These are phyloP conservation scores for Zosterops borbonicus DNA, from an alignment of 2,113 vertebrate genomes.

Conservation along the genomic window DNA sequence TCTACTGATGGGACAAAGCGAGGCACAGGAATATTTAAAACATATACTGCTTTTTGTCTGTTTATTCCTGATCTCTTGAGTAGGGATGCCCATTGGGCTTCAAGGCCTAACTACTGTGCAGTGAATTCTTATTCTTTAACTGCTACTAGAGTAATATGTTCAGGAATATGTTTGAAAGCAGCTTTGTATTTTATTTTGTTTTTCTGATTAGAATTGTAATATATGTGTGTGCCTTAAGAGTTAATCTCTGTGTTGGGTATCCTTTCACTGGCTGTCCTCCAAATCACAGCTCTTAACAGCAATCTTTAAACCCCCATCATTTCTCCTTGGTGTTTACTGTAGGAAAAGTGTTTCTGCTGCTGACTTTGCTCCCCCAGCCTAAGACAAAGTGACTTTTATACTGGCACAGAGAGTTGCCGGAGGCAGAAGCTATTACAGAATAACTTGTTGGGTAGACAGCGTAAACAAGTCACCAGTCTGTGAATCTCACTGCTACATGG, in stretches of 20 bases:
- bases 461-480: not conserved
- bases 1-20: not conserved
- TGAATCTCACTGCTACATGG: not conserved
- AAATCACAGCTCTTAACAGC: not conserved
- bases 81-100: not conserved
- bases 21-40: not conserved
- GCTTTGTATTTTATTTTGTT: not conserved
- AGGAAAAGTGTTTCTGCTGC: not conserved
- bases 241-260: not conserved
- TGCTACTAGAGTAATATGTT: not conserved
- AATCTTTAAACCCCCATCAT: not conserved
- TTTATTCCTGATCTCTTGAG: not conserved
- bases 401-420: not conserved
- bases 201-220: not conserved
- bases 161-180: not conserved
- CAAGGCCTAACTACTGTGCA: not conserved
- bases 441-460: not conserved
- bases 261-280: not conserved
- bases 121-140: not conserved
- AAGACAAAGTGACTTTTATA: constrained; percentile 4
- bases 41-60: not conserved
- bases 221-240: not conserved
- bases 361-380: not conserved
- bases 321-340: not conserved
- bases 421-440: constrained; percentile 19